Percentiles rank a stretch among this genome's conserved stretches.
phyloP scores from a whole-genome alignment of 2,113 vertebrate genomes.

The Eretmochelys imbricata region DNA sequence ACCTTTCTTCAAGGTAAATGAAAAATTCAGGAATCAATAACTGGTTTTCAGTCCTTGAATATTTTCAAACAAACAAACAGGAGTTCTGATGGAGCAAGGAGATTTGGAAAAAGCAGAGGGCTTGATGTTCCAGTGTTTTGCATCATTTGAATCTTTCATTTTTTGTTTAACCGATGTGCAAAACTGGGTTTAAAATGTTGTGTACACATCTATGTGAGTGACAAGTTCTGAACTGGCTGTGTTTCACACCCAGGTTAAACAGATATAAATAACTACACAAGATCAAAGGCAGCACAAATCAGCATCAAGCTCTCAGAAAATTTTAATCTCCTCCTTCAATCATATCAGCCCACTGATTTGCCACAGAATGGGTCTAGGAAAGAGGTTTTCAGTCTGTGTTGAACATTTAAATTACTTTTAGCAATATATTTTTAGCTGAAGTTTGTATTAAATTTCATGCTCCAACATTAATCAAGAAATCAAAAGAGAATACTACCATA shows the following conservation, averaged over 20 bases:
- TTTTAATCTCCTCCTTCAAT: neutral
- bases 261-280: neutral
- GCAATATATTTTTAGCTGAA: neutral
- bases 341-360: neutral
- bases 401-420: neutral
- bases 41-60: neutral
- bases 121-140: neutral
- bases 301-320: neutral
- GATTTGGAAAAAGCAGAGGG: neutral
- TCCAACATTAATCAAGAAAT: neutral
- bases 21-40: neutral
- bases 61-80: neutral
- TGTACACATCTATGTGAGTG: neutral
- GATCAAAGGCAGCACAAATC: neutral
- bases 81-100: neutral
- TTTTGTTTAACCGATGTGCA: neutral
- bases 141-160: neutral
- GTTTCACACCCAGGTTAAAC: neutral
- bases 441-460: too few relatives aligned
- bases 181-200: neutral
- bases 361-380: neutral
- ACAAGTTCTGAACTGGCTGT: neutral
- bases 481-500: neutral
- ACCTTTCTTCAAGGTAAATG: neutral
- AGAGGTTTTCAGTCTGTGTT: neutral